A percentile compares a stretch with the other conserved stretches of the same genome.
Evolutionary conservation across 1,140 invertebrate species (phyloP).

Genomic region (Pseudoatta argentina): DNA sequence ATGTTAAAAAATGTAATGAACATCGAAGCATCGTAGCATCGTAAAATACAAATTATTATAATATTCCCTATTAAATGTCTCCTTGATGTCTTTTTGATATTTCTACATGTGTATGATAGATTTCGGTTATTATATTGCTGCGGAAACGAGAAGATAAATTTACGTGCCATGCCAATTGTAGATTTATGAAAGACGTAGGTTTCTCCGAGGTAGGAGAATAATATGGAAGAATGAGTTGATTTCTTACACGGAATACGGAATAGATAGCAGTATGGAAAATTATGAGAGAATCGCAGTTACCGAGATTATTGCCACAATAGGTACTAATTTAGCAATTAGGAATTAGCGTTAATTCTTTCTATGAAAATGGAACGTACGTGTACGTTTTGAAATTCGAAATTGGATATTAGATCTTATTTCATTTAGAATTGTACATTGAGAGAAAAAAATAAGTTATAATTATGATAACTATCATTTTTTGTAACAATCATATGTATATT

Average conservation of each 20-base stretch:
- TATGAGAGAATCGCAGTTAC: neutral
- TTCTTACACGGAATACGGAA: neutral
- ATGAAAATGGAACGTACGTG: neutral
- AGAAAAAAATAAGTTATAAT: too few species aligned
- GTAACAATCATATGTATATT: too few species aligned
- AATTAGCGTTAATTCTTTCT: neutral
- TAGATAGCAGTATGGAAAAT: neutral
- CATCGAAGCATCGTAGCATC: neutral
- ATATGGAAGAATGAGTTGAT: neutral
- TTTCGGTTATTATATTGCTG: neutral
- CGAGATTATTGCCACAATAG: neutral
- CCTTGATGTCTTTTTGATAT: slow-evolving; percentile 6
- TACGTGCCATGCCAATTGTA: neutral
- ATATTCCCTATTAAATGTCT: neutral
- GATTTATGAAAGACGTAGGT: neutral
- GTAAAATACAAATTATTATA: neutral
- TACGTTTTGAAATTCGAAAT: neutral
- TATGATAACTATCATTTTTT: too few species aligned
- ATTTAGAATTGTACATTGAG: too few species aligned
- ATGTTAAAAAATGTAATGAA: slow-evolving; percentile 29
- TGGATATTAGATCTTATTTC: too few species aligned
- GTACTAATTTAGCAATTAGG: slow-evolving; percentile 14
- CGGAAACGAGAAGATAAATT: neutral
- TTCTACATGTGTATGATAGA: neutral
- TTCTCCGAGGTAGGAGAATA: neutral